Evolutionary conservation across 2,888 invertebrate genomes (phyloP).

Genomic region (Gryllus longicercus): DNA sequence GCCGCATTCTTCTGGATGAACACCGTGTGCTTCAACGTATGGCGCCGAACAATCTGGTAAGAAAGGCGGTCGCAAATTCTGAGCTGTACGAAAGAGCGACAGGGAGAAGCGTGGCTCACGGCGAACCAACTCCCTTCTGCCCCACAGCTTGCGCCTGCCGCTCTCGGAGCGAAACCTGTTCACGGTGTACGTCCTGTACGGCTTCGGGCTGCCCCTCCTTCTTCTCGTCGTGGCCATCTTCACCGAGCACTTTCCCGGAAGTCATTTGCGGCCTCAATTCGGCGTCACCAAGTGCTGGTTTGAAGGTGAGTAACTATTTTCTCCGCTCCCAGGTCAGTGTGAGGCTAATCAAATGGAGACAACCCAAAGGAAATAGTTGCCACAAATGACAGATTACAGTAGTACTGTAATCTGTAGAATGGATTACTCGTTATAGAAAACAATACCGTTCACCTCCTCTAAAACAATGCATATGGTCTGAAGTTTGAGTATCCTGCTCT

Average conservation of each 20-base stretch:
- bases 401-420: too few species aligned
- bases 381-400: too few species aligned
- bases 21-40: slow-evolving; percentile 64
- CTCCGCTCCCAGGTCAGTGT: too few species aligned
- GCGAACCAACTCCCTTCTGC: too few species aligned
- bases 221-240: slow-evolving; percentile 54
- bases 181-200: slow-evolving; percentile 56
- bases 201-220: slow-evolving; percentile 57
- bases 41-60: slow-evolving; percentile 45
- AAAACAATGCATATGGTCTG: too few species aligned
- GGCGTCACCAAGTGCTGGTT: slow-evolving; percentile 64
- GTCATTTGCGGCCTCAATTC: slow-evolving; percentile 59
- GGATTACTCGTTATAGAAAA: too few species aligned
- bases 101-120: too few species aligned
- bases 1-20: slow-evolving; percentile 72
- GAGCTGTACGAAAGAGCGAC: too few species aligned
- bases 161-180: slow-evolving; percentile 52
- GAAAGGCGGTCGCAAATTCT: neutral
- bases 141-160: slow-evolving; percentile 24
- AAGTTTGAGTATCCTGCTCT: too few species aligned
- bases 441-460: too few species aligned
- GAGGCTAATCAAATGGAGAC: too few species aligned
- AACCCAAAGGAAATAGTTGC: too few species aligned
- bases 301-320: slow-evolving; percentile 48
- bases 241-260: slow-evolving; percentile 55